These are phyloP conservation scores for Perizoma flavofasciatum DNA, from an alignment of 2,888 invertebrate species.

Conservation along the genomic window DNA sequence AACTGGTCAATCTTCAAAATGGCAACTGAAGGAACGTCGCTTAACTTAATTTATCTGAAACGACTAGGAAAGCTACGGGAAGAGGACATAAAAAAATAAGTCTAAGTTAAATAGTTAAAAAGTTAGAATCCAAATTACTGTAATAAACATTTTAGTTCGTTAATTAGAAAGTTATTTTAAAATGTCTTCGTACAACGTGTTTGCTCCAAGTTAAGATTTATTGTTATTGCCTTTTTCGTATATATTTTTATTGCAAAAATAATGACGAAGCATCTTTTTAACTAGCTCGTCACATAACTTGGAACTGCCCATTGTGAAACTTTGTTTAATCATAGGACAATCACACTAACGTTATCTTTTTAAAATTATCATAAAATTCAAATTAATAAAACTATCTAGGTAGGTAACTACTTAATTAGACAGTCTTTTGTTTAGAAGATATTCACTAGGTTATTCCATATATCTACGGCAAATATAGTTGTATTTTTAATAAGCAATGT, in stretches of 20 bases:
- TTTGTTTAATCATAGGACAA: slow-evolving; percentile 42
- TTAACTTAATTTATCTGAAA: no score
- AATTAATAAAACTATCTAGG: slow-evolving; percentile 48
- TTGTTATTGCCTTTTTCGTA: slow-evolving; percentile 31
- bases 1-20: no score
- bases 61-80: no score
- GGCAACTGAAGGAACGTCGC: no score
- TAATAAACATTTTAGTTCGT: not conserved
- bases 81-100: no score
- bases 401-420: slow-evolving; percentile 49
- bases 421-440: slow-evolving; percentile 43
- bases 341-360: slow-evolving; percentile 44
- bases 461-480: slow-evolving; percentile 48
- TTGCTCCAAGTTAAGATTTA: slow-evolving; percentile 27
- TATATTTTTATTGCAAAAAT: slow-evolving; percentile 38
- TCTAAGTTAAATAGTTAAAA: not conserved
- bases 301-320: slow-evolving; percentile 46
- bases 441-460: slow-evolving; percentile 44
- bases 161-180: slow-evolving; percentile 23
- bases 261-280: slow-evolving; percentile 30
- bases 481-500: slow-evolving; percentile 58
- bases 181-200: slow-evolving; percentile 15
- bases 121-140: not conserved
- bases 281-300: slow-evolving; percentile 38
- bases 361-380: slow-evolving; percentile 50